Conservation (phyloP, 2,797 vertebrate species). For the Macrochelys suwanniensis region DNA sequence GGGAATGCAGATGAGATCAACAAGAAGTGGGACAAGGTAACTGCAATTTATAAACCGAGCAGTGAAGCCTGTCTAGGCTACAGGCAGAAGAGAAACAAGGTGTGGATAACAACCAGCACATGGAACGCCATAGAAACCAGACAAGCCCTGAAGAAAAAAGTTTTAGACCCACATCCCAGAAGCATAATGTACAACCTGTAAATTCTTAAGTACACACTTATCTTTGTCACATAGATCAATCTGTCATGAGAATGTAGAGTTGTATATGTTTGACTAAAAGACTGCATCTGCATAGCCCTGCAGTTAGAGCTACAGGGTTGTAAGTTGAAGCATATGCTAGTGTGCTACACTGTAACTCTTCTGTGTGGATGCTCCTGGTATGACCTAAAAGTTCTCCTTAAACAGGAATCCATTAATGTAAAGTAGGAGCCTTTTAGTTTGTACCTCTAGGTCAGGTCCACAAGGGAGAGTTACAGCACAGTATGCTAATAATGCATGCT, state of each 20-base stretch:
- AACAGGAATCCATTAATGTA: background rate
- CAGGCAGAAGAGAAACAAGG: no score
- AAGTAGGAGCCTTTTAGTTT: background rate
- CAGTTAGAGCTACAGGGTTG: background rate
- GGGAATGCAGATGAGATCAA: no score
- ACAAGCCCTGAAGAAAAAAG: no score
- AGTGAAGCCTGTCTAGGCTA: no score
- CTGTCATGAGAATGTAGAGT: background rate
- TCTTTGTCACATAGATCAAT: background rate
- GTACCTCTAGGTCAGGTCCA: no score
- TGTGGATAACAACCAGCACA: no score
- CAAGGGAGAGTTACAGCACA: background rate
- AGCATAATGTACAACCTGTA: background rate
- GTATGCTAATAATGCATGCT: background rate
- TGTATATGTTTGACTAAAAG: background rate
- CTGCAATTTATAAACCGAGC: no score
- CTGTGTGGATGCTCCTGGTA: background rate
- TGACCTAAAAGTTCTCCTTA: background rate
- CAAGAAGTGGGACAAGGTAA: no score
- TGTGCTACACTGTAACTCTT: background rate
- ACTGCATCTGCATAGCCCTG: background rate
- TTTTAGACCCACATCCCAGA: no score
- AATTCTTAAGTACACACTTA: background rate
- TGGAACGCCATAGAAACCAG: no score
- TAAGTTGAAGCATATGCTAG: background rate